Evolutionary conservation across 2,113 vertebrate genomes (phyloP).

Genomic region (Istiophorus platypterus): DNA sequence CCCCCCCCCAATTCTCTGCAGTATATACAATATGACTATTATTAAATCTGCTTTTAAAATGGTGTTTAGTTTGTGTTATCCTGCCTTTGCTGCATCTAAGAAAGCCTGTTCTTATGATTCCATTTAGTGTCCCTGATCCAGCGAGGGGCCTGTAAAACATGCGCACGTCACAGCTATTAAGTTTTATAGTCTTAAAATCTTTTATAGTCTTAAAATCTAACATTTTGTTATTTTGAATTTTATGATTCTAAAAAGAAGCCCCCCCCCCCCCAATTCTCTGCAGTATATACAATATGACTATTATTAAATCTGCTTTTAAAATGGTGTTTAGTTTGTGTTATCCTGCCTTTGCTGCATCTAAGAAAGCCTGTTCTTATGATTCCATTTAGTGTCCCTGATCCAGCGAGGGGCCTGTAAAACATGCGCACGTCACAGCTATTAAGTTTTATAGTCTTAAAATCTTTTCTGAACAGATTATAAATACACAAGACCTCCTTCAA

Average conservation of each 20-base stretch:
- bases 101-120: too few relatives aligned
- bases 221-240: not conserved
- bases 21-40: not conserved
- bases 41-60: not conserved
- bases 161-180: not conserved
- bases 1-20: not conserved
- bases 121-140: slow-evolving; percentile 89
- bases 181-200: not conserved
- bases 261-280: not conserved
- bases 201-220: not conserved
- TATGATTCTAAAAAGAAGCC: not conserved
- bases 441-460: not conserved
- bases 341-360: too few relatives aligned
- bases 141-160: slow-evolving; percentile 86
- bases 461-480: not conserved
- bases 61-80: too few relatives aligned
- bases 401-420: slow-evolving; percentile 89
- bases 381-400: slow-evolving; percentile 85
- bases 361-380: too few relatives aligned
- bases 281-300: not conserved
- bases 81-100: too few relatives aligned
- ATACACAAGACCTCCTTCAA: not conserved
- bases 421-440: not conserved
- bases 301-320: not conserved
- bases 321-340: not conserved